These are phyloP conservation scores for Lanius ludovicianus DNA, from an alignment of 2,113 vertebrate species.

Conservation along the genomic window DNA sequence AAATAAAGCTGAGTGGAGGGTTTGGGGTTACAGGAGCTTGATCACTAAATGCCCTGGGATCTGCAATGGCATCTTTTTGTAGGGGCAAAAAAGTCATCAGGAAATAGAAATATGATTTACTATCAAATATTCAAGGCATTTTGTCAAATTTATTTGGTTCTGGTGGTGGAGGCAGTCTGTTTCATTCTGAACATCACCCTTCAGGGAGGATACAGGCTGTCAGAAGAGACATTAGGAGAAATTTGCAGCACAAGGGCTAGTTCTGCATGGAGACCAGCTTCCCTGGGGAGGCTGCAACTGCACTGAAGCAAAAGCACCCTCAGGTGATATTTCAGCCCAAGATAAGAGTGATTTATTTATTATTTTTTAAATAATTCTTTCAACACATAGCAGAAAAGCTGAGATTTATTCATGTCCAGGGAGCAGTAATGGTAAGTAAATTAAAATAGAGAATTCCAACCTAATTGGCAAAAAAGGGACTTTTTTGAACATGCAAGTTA, in stretches of 20 bases:
- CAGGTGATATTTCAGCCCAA: background rate
- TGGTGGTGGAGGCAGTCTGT: background rate
- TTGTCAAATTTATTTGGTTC: background rate
- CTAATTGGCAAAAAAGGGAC: background rate
- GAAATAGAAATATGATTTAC: background rate
- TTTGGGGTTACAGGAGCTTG: background rate
- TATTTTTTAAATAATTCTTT: background rate
- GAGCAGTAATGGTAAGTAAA: background rate
- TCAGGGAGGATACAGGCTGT: background rate
- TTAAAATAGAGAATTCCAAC: background rate
- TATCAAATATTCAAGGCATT: background rate
- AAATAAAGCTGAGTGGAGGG: background rate
- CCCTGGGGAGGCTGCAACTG: background rate
- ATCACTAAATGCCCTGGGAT: background rate
- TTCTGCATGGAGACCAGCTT: background rate
- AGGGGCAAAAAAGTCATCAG: accelerated
- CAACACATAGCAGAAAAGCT: background rate
- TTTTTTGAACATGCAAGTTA: background rate
- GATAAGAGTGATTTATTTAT: background rate
- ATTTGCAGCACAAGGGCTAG: background rate
- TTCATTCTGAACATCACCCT: accelerated
- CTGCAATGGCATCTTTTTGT: background rate
- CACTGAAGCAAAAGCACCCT: background rate
- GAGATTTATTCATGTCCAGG: background rate
- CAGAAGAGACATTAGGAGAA: background rate